Conservation (phyloP, 2,797 vertebrate species). For the Pangasius djambal region DNA sequence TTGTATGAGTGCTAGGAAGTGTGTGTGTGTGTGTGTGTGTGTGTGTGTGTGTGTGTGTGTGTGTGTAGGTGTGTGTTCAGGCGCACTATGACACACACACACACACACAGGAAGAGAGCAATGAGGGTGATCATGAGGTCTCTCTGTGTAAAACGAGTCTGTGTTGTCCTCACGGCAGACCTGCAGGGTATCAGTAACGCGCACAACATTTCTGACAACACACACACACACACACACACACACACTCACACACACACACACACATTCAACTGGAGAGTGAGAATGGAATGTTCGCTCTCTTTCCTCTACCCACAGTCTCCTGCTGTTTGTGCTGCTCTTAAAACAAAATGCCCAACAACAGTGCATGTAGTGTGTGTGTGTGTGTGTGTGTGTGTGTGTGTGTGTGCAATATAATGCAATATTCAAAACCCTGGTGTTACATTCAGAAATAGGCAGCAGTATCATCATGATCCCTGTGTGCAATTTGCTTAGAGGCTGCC, state of each 20-base stretch:
- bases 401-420: not conserved
- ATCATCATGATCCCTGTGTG: not conserved
- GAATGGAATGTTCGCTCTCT: not conserved
- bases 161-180: not conserved
- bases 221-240: not conserved
- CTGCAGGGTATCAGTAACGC: not conserved
- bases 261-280: not conserved
- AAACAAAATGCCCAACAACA: not conserved
- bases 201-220: not conserved
- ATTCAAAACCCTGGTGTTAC: not conserved
- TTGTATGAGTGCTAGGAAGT: too few species aligned
- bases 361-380: not conserved
- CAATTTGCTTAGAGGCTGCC: not conserved
- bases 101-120: not conserved
- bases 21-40: not conserved
- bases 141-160: constrained; percentile 18
- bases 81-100: not conserved
- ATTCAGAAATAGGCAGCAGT: not conserved
- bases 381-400: constrained; percentile 1
- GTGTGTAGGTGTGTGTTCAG: not conserved
- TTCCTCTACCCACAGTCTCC: not conserved
- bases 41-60: not conserved
- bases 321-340: not conserved
- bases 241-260: constrained; percentile 2
- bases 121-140: not conserved